Percentiles rank a stretch among this genome's conserved stretches.
Evolutionary conservation across 2,888 invertebrate species (phyloP).

Genomic region (Spodoptera littoralis): DNA sequence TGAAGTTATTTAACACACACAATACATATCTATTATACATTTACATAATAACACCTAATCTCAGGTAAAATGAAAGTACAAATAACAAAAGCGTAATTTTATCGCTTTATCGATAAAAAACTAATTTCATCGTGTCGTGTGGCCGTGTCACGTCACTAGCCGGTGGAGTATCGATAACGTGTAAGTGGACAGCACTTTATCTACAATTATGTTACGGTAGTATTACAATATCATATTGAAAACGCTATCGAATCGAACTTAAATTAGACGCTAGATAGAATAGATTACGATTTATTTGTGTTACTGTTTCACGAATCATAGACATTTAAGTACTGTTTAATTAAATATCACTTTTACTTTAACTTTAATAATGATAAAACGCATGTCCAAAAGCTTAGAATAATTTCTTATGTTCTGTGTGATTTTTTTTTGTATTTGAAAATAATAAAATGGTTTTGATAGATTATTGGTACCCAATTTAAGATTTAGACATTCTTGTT

Average conservation of each 20-base stretch:
- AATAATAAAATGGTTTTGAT: too few species aligned
- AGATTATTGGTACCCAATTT: too few species aligned
- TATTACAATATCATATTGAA: too few species aligned
- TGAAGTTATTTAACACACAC: too few species aligned
- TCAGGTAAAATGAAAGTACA: conserved; percentile 1
- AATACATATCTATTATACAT: background rate
- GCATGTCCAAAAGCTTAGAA: too few species aligned
- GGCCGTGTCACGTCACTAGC: conserved; percentile 27
- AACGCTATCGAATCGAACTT: conserved; percentile 1
- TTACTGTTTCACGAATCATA: background rate
- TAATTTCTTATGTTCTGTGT: too few species aligned
- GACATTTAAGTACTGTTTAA: too few species aligned
- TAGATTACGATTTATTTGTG: conserved; percentile 5
- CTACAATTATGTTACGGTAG: conserved; percentile 5
- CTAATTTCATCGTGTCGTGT: conserved; percentile 29
- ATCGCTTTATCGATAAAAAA: conserved; percentile 23
- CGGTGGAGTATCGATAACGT: conserved; percentile 19
- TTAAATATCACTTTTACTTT: too few species aligned
- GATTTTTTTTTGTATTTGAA: too few species aligned
- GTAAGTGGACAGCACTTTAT: conserved; percentile 22
- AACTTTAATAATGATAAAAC: too few species aligned
- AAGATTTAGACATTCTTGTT: too few species aligned
- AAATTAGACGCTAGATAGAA: background rate
- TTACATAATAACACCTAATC: background rate
- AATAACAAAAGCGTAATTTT: conserved; percentile 17